Conservation (phyloP, 2,888 invertebrate species). For the Aleiodes testaceus region DNA sequence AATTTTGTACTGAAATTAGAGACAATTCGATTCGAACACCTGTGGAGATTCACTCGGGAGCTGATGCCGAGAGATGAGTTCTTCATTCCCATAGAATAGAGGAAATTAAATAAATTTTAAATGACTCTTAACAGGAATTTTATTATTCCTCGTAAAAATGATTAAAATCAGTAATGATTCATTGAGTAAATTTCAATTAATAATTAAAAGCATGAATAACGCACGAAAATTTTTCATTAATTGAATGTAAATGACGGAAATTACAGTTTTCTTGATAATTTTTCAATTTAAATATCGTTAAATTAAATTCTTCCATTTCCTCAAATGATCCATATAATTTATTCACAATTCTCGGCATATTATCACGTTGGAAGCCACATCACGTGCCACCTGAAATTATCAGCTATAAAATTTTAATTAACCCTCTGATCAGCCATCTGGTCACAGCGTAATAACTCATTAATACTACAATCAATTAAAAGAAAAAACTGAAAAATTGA, state of each 20-base stretch:
- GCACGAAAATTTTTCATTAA: too few species aligned
- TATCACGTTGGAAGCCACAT: conserved; percentile 22
- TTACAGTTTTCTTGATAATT: background rate
- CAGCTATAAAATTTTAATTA: conserved; percentile 64
- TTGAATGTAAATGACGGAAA: too few species aligned
- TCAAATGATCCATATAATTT: background rate
- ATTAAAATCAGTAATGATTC: too few species aligned
- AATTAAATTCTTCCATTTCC: background rate
- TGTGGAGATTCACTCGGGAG: conserved; percentile 18
- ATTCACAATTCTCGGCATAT: conserved; percentile 12
- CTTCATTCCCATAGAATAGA: background rate
- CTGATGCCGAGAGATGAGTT: background rate
- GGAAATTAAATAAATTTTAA: background rate
- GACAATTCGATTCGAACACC: conserved; percentile 40
- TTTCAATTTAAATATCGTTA: background rate
- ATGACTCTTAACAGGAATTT: too few species aligned
- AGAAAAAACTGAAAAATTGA: conserved; percentile 57
- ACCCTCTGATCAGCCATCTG: conserved; percentile 54
- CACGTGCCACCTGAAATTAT: conserved; percentile 57
- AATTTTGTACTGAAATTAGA: conserved; percentile 39
- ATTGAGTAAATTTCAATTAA: too few species aligned
- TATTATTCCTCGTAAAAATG: too few species aligned
- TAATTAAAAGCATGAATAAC: too few species aligned
- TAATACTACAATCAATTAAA: conserved; percentile 43
- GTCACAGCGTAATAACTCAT: conserved; percentile 52